Evolutionary conservation across 1,140 invertebrate species (phyloP), one percentile per base, ranked within the genome.

Genomic region (Philotrypesis tridentata): DNA sequence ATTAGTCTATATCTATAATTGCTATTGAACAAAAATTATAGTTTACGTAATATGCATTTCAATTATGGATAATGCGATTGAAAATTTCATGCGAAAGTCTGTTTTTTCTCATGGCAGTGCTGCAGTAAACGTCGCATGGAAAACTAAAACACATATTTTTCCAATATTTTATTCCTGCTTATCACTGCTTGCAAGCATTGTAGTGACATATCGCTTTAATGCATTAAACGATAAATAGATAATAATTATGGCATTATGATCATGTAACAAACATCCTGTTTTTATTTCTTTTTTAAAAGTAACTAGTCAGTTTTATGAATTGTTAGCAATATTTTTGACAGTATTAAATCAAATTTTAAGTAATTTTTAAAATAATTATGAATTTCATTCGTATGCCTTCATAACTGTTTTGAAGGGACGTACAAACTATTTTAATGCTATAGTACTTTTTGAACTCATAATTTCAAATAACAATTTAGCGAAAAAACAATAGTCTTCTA

Each of bases 401-500:
- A 79, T 43, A n/a, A n/a, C 25, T 71, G 67, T 14, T 4, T 25
- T 70, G 61, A 65, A 27, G 0, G 9, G 9, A 61, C n/a, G 23
- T 61, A 61, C 6, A 61, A 43, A 17, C n/a, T n/a, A 43, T 77
- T 67, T 17, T 27, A 37, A 29, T 37, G 3, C 4, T 37, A 40
- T 48, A 17, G 29, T 68, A 9, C 17, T 23, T 2, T 17, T 31
- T 0, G 6, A 73, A 29, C 3, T 3, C 37, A 25, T 27, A 76
- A 65, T 48, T 68, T 31, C 37, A 2, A 79, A 37, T 65, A 65
- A 5, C 11, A 65, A 73, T 80, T 65, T 65, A 65, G 63, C 9
- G 5, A 80, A 12, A 63, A 67, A 55, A 23, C 31, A 5, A n/a
- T 82, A 82, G 63, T 81, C 63, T 81, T 81, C 72, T 75, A 75